Base-by-base conservation (phyloP, 2,888 invertebrate genomes). In the Drosophila hamatofila region DNA sequence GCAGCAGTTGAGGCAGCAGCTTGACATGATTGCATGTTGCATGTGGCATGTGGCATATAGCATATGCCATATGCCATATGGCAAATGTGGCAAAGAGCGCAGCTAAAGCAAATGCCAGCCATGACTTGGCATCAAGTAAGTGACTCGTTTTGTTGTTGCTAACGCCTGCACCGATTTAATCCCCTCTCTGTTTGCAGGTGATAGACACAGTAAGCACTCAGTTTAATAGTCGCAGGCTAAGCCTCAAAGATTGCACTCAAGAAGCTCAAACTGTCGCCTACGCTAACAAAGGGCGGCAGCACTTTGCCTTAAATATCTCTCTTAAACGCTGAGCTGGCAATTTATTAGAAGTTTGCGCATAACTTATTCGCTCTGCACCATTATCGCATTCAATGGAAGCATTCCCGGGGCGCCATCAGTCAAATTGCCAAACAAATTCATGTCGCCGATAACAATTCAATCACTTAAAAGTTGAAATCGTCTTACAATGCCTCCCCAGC, bases 401-500 rank as follows among this genome's bases (percentile, higher is more conserved):
- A 33, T 9, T 33, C 57, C 35, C 35, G 23, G 14, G 48, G 54
- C 23, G 21, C 30, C 61, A 51, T 70, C 65, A 80, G 71, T 68
- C 56, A 72, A 79, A 83, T 83, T 60, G 69, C 41, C 71, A 74
- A 72, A 74, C 73, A 80, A 81, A 73, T 72, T 69, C 71, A 46
- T 73, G 75, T 75, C 73, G 52, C 71, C 68, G 86, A 72, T 83
- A 78, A 80, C 86, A 86, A 83, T 83, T 86, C 86, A 86, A 83
- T 86, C 83, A 86, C 86, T 84, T 83, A 76, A 71, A 74, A 83
- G 76, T 84, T 83, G 71, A 78, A 80, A 81, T 75, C 80, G 83
- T 49, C 68, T 62, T 58, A 67, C 80, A 84, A 83, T 69, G 63
- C 63, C 66, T 63, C 72, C 80, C 73, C 51, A 52, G 75, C 58